Conservation (phyloP, 2,113 vertebrate genomes). For the Bos taurus region ARS-UCD2.0 NC_037339.1:85774001-85774500, state of each 20-base stretch:
- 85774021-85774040: not conserved
- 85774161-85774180: not conserved
- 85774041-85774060: not conserved
- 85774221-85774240: not conserved
- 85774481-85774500: not conserved
- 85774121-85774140: not conserved
- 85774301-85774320: accelerated
- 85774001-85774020: not conserved
- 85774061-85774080: not conserved
- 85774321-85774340: accelerated
- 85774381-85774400: not conserved
- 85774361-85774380: accelerated
- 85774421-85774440: not conserved
- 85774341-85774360: accelerated
- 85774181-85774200: not conserved
- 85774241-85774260: accelerated
- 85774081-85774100: not conserved
- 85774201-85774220: not conserved
- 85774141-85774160: not conserved
- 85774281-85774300: accelerated
- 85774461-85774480: not conserved
- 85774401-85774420: accelerated
- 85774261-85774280: accelerated
- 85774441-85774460: not conserved
- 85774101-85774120: not conserved